A percentile compares a stretch with the other conserved stretches of the same genome.
phyloP scores from a whole-genome alignment of 2,113 vertebrate species.

The Raja brachyura region DNA sequence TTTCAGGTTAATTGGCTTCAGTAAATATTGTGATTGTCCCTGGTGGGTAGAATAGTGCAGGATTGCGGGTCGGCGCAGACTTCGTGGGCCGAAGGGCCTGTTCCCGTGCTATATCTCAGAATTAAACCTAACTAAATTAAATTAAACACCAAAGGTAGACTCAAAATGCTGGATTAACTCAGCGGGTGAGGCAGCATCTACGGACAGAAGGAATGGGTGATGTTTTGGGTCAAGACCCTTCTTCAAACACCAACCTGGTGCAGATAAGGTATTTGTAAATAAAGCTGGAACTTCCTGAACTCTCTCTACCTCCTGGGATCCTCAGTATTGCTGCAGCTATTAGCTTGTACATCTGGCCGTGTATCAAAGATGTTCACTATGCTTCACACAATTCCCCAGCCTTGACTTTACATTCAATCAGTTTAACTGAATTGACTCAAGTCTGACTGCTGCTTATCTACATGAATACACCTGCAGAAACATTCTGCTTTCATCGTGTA shows the following conservation, averaged over 20 bases:
- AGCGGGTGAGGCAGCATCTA: too few species aligned
- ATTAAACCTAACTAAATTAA: too few species aligned
- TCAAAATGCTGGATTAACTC: too few species aligned
- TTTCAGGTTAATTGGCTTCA: too few species aligned
- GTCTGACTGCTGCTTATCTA: not conserved
- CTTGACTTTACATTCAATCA: not conserved
- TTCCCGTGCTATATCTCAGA: too few species aligned
- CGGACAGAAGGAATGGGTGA: too few species aligned
- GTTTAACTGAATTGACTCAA: not conserved
- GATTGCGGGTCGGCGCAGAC: too few species aligned
- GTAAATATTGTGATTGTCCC: too few species aligned
- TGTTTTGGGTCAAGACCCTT: too few species aligned
- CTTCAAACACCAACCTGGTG: not conserved
- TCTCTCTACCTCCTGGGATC: not conserved
- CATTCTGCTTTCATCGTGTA: not conserved
- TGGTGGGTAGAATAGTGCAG: too few species aligned
- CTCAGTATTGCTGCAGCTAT: not conserved
- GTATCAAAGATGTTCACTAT: not conserved
- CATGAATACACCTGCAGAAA: not conserved
- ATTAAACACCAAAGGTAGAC: too few species aligned
- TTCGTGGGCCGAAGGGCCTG: too few species aligned
- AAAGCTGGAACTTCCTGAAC: not conserved
- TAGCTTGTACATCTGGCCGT: not conserved
- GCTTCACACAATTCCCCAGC: not conserved
- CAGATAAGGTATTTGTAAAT: not conserved